Conservation (phyloP, 2,113 vertebrate species). For the Odocoileus virginianus region DNA sequence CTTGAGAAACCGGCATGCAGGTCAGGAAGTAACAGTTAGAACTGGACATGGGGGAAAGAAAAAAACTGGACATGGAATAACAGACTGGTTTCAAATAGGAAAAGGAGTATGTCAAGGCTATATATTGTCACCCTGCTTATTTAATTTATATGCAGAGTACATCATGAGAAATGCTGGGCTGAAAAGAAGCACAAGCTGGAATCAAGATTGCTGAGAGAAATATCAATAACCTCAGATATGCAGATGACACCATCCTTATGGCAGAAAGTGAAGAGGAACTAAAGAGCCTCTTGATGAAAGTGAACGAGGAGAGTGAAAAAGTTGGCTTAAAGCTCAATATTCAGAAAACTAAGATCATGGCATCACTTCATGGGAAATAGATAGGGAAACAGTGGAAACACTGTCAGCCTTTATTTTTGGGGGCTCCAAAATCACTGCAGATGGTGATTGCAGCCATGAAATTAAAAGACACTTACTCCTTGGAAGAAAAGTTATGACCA, state of each 20-base stretch:
- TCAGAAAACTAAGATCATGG: not conserved
- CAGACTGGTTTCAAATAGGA: not conserved
- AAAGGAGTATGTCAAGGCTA: not conserved
- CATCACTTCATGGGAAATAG: not conserved
- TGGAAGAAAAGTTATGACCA: not conserved
- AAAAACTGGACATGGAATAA: not conserved
- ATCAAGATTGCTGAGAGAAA: not conserved
- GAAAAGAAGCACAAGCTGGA: not conserved
- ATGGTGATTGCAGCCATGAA: not conserved
- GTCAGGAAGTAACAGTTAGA: not conserved
- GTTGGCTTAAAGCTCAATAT: not conserved
- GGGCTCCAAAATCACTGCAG: not conserved
- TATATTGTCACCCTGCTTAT: not conserved
- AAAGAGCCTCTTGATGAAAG: not conserved
- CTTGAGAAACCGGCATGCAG: not conserved
- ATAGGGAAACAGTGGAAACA: not conserved
- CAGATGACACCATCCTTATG: not conserved
- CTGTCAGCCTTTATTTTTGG: fast-evolving
- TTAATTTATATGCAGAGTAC: not conserved
- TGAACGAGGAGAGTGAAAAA: not conserved
- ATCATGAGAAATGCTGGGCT: not conserved
- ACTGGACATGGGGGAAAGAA: not conserved
- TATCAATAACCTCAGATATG: not conserved
- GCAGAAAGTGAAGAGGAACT: not conserved
- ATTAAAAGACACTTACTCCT: not conserved